Conservation (phyloP, 2,797 vertebrate genomes). For the Enteromius mattozi region DNA sequence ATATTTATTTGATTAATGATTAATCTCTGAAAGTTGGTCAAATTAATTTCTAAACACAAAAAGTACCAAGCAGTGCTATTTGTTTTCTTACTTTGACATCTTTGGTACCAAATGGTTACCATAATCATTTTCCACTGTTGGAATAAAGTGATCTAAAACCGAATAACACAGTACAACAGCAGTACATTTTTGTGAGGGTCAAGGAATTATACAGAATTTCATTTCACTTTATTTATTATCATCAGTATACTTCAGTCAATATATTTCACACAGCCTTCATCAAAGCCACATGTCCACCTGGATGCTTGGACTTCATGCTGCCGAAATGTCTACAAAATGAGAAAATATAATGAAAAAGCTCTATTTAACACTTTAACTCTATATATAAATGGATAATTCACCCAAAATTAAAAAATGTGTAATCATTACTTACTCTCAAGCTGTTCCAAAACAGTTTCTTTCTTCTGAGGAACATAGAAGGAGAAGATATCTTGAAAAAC, state of each 20-base stretch:
- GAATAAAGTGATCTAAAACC: not conserved
- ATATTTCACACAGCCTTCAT: slow-evolving; percentile 48
- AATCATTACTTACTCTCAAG: not conserved
- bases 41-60: not conserved
- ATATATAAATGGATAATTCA: not conserved
- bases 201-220: not conserved
- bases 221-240: slow-evolving; percentile 12
- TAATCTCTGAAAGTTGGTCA: not conserved
- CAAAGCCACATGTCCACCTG: slow-evolving; percentile 59
- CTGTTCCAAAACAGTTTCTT: not conserved
- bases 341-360: not conserved
- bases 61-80: not conserved
- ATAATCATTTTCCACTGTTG: not conserved
- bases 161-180: not conserved
- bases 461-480: not conserved
- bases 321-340: slow-evolving; percentile 58
- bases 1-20: not conserved
- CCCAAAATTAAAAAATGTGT: not conserved
- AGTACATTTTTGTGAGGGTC: not conserved
- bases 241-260: not conserved
- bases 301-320: slow-evolving; percentile 62
- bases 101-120: not conserved
- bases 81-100: not conserved
- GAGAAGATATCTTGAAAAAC: not conserved
- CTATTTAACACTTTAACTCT: not conserved